phyloP scores from a whole-genome alignment of 2,113 vertebrate species.

The Rhinogobius similis region DNA sequence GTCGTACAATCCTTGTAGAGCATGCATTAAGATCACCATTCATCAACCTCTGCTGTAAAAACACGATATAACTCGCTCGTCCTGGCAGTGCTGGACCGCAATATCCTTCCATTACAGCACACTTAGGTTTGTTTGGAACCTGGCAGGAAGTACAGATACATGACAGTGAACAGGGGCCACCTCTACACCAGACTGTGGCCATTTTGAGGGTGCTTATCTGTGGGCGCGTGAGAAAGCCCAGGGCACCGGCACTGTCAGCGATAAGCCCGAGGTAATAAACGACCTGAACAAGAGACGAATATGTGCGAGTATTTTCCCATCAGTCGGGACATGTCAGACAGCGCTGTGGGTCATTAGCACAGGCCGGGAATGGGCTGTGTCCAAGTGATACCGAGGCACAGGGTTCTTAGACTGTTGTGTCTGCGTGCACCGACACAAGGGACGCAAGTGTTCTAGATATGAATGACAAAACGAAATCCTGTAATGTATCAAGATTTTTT shows the following conservation, averaged over 20 bases:
- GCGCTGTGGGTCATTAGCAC: slow-evolving; percentile 15
- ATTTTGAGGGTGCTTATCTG: slow-evolving; percentile 8
- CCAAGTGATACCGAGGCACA: not conserved
- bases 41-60: slow-evolving; percentile 34
- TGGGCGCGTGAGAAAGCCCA: slow-evolving; percentile 24
- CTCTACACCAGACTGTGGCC: not conserved
- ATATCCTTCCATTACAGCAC: slow-evolving; percentile 6
- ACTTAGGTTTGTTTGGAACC: slow-evolving; percentile 1
- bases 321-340: slow-evolving; percentile 25
- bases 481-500: not conserved
- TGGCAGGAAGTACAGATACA: slow-evolving; percentile 18
- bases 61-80: slow-evolving; percentile 22
- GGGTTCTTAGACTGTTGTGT: not conserved
- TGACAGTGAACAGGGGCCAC: slow-evolving; percentile 31
- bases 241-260: slow-evolving; percentile 21
- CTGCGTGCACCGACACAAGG: not conserved
- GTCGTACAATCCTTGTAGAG: slow-evolving; percentile 37
- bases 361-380: slow-evolving; percentile 17
- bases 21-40: slow-evolving; percentile 17
- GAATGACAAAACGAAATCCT: not conserved
- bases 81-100: slow-evolving; percentile 17
- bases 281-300: slow-evolving; percentile 6
- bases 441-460: not conserved
- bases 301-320: slow-evolving; percentile 37
- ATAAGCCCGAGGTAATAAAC: slow-evolving; percentile 39